Evolutionary conservation across 2,888 invertebrate species (phyloP).

Genomic region (Drosophila lacicola): DNA sequence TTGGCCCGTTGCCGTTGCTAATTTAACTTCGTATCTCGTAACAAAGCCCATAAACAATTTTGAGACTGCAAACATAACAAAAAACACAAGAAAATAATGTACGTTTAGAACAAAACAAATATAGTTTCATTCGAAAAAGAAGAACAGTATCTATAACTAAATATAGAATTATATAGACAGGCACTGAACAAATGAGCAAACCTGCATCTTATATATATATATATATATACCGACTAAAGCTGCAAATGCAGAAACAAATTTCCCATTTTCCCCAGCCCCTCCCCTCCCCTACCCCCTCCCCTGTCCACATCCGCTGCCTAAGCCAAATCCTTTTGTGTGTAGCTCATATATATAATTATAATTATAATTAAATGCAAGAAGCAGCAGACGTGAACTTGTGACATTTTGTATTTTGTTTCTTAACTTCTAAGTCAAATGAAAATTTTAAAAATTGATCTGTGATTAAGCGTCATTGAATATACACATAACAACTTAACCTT

Average conservation of each 20-base stretch:
- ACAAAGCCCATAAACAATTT: conserved; percentile 74
- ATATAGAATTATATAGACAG: conserved; percentile 25
- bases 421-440: conserved; percentile 77
- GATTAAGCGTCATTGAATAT: conserved; percentile 77
- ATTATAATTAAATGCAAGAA: conserved; percentile 20
- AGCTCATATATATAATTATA: conserved; percentile 30
- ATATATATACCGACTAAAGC: conserved; percentile 29
- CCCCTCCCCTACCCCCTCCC: conserved; percentile 1
- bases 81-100: conserved; percentile 30
- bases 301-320: conserved; percentile 45
- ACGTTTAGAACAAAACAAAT: conserved; percentile 44
- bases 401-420: conserved; percentile 70
- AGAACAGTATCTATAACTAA: conserved; percentile 17
- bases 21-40: conserved; percentile 27
- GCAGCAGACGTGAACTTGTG: conserved; percentile 43
- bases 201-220: conserved; percentile 18
- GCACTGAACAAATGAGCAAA: conserved; percentile 53
- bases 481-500: conserved; percentile 42
- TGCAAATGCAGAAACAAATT: conserved; percentile 17
- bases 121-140: conserved; percentile 30
- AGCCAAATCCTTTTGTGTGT: conserved; percentile 62
- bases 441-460: conserved; percentile 77
- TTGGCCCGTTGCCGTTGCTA: conserved; percentile 9
- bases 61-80: conserved; percentile 72
- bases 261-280: conserved; percentile 11